These are phyloP conservation scores for Marronus borbonicus DNA, from an alignment of 2,888 invertebrate genomes.

Conservation along the genomic window DNA sequence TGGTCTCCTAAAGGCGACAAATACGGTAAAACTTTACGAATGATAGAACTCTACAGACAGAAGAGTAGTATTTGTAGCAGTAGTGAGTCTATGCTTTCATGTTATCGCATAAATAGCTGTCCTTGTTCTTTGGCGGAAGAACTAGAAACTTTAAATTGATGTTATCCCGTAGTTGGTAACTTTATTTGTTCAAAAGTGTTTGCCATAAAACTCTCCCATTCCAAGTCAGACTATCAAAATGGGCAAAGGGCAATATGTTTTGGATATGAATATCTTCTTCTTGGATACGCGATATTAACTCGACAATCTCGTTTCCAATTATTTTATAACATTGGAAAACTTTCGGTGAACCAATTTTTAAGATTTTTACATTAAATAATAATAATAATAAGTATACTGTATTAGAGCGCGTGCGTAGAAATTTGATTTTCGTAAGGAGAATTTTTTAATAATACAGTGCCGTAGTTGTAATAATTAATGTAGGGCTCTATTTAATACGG, in stretches of 20 bases:
- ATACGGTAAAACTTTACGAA: constrained; percentile 15
- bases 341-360: not conserved
- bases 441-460: no score
- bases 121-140: constrained; percentile 23
- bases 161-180: constrained; percentile 27
- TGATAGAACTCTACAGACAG: constrained; percentile 20
- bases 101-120: constrained; percentile 24
- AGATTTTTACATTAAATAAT: no score
- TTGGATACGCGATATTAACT: not conserved
- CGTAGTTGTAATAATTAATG: no score
- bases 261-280: constrained; percentile 6
- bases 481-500: constrained; percentile 1
- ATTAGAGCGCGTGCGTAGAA: no score
- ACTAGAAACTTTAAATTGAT: constrained; percentile 43
- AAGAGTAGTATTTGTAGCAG: constrained; percentile 4
- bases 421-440: no score
- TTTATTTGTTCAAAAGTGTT: constrained; percentile 34
- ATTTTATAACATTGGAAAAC: no score
- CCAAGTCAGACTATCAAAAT: not conserved
- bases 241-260: constrained; percentile 12
- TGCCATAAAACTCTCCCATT: constrained; percentile 23
- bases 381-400: no score
- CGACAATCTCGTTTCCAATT: no score
- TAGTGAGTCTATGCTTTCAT: constrained; percentile 11
- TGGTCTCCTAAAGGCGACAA: constrained; percentile 8